These are phyloP conservation scores for Hydriomena furcata DNA, from an alignment of 2,888 invertebrate genomes.

Conservation along the genomic window DNA sequence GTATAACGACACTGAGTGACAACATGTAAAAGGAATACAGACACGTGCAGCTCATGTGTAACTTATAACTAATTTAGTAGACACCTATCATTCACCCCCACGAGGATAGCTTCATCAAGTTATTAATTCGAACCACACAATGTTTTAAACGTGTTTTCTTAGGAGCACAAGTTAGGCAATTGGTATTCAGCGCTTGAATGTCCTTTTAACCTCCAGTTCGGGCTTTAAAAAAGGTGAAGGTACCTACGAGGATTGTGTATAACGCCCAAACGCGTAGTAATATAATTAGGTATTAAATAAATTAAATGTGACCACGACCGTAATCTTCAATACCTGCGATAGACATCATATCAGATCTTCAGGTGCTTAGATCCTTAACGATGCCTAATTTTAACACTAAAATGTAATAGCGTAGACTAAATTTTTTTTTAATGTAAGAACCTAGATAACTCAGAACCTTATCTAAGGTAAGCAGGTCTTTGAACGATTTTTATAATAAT, in stretches of 20 bases:
- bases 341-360: too few relatives aligned
- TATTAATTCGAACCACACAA: conserved; percentile 14
- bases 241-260: neutral
- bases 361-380: too few relatives aligned
- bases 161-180: conserved; percentile 9
- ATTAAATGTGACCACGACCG: too few relatives aligned
- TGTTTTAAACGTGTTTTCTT: conserved; percentile 12
- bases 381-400: too few relatives aligned
- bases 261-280: neutral
- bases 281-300: too few relatives aligned
- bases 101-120: conserved; percentile 25
- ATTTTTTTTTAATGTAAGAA: neutral
- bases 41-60: conserved; percentile 38
- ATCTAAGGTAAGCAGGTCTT: conserved; percentile 27
- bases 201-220: conserved; percentile 25
- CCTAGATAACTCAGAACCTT: conserved; percentile 15
- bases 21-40: conserved; percentile 28
- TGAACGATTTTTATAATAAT: conserved; percentile 39
- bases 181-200: conserved; percentile 21
- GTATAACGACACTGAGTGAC: conserved; percentile 33
- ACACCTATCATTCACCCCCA: conserved; percentile 30
- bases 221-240: neutral
- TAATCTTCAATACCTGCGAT: too few relatives aligned
- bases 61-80: conserved; percentile 31
- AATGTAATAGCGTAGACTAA: too few relatives aligned